phyloP scores from a whole-genome alignment of 2,888 invertebrate genomes.

The Cantharis flavilabris region DNA sequence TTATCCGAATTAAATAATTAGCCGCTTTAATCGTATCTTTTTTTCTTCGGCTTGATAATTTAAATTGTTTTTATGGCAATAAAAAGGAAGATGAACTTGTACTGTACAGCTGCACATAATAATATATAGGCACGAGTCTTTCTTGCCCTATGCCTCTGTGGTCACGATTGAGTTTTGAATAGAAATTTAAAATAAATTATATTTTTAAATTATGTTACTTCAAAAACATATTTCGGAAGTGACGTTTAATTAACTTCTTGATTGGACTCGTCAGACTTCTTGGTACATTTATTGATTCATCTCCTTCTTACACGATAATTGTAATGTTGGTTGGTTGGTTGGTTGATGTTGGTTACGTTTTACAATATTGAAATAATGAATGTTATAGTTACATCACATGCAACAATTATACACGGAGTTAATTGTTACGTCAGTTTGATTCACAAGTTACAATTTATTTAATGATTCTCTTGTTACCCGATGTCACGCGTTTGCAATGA shows the following conservation, averaged over 20 bases:
- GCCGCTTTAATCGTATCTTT: constrained; percentile 29
- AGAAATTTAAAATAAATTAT: constrained; percentile 1
- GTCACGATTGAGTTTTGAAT: constrained; percentile 3
- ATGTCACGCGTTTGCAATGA: constrained; percentile 30
- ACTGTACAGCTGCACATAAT: constrained; percentile 8
- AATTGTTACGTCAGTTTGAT: constrained; percentile 20
- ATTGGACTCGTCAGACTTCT: not conserved
- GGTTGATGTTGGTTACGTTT: not conserved
- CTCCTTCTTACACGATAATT: not conserved
- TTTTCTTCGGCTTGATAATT: not conserved
- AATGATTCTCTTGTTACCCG: constrained; percentile 28
- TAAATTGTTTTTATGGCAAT: constrained; percentile 17
- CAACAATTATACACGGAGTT: not conserved
- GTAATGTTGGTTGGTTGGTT: no score
- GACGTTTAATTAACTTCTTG: not conserved
- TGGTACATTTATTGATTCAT: not conserved
- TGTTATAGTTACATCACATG: not conserved
- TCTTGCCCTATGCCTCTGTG: constrained; percentile 16
- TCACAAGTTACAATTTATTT: constrained; percentile 26
- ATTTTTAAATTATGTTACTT: not conserved
- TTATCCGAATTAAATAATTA: constrained; percentile 54
- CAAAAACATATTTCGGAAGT: not conserved
- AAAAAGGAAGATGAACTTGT: constrained; percentile 25
- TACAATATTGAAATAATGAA: not conserved
- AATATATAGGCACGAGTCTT: constrained; percentile 18